Evolutionary conservation across 2,888 invertebrate species (phyloP).

Genomic region (Xylocampa areola): DNA sequence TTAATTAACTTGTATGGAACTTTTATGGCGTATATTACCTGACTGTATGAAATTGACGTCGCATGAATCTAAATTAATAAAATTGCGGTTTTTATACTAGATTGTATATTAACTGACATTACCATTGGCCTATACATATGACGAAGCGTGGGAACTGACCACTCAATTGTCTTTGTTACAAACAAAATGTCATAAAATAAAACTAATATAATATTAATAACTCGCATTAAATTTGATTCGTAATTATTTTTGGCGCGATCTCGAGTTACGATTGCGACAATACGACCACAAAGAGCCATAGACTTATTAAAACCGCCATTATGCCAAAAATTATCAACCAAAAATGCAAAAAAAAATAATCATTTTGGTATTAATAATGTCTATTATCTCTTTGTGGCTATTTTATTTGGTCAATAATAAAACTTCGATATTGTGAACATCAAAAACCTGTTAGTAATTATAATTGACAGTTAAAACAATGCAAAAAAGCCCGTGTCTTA

Average conservation of each 20-base stretch:
- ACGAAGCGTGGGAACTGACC: constrained; percentile 28
- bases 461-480: background rate
- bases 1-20: constrained; percentile 1
- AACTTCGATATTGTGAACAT: too few relatives aligned
- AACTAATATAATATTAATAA: too few relatives aligned
- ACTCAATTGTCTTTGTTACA: constrained; percentile 6
- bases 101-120: constrained; percentile 8
- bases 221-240: too few relatives aligned
- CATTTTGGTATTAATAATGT: too few relatives aligned
- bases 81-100: constrained; percentile 9
- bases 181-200: too few relatives aligned
- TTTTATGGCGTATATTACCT: constrained; percentile 8
- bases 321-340: background rate
- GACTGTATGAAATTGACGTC: constrained; percentile 15
- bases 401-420: too few relatives aligned
- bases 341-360: background rate
- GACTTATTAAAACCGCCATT: background rate
- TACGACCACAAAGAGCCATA: too few relatives aligned
- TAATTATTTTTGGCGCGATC: constrained; percentile 8
- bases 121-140: constrained; percentile 2
- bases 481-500: background rate
- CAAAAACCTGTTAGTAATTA: background rate
- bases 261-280: too few relatives aligned
- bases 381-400: too few relatives aligned
- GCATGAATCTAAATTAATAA: background rate